These are phyloP conservation scores for Nomada lathburiana DNA, from an alignment of 2,888 invertebrate species.

Conservation along the genomic window DNA sequence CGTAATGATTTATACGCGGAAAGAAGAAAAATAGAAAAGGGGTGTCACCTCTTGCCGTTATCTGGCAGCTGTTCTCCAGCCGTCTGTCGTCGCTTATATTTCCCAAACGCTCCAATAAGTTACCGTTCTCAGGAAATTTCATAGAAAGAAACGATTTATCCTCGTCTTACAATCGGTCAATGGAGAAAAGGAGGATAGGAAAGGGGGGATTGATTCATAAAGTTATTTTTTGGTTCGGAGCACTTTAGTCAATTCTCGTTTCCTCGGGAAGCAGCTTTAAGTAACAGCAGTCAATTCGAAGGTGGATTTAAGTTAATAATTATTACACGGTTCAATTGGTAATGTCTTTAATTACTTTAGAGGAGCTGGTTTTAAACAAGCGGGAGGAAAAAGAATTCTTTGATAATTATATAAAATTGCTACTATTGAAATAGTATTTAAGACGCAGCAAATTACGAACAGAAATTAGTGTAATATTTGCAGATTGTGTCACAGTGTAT, in stretches of 20 bases:
- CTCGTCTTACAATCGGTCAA: constrained; percentile 15
- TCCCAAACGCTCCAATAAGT: constrained; percentile 50
- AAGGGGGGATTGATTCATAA: constrained; percentile 44
- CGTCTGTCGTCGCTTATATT: constrained; percentile 52
- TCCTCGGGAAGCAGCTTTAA: neutral
- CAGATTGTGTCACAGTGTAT: no score
- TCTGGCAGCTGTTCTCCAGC: constrained; percentile 31
- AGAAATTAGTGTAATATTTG: no score
- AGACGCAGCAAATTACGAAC: no score
- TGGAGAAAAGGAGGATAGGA: constrained; percentile 26
- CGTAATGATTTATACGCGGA: constrained; percentile 28
- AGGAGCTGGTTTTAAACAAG: neutral
- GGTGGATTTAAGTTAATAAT: neutral
- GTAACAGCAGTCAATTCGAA: neutral
- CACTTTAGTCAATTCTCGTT: constrained; percentile 27
- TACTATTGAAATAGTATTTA: no score
- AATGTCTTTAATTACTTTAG: neutral
- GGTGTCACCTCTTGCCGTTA: constrained; percentile 27
- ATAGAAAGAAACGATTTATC: constrained; percentile 35
- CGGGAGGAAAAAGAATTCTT: neutral
- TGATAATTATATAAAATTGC: no score
- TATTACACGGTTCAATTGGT: neutral
- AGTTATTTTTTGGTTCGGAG: constrained; percentile 42
- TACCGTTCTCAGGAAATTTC: constrained; percentile 23
- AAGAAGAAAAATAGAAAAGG: constrained; percentile 8